A percentile compares a stretch with the other conserved stretches of the same genome.
These are phyloP conservation scores for Naja naja DNA, from an alignment of 2,113 vertebrate species.

Conservation along the genomic window DNA sequence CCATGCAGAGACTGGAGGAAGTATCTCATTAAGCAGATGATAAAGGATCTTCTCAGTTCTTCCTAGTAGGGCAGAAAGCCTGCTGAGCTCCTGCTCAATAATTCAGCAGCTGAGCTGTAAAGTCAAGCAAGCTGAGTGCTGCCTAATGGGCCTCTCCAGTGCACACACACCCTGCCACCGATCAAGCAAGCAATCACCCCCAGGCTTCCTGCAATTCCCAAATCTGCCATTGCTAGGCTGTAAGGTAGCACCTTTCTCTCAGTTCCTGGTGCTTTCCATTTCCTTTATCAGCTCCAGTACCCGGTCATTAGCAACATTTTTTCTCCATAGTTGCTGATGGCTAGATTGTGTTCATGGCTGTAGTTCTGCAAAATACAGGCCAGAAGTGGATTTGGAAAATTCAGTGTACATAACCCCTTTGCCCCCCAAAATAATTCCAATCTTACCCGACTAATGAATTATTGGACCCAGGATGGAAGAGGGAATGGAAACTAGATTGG, in stretches of 20 bases:
- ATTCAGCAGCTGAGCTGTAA: conserved; percentile 47
- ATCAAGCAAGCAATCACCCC: conserved; percentile 44
- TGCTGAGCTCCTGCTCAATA: conserved; percentile 44
- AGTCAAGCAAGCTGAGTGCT: conserved; percentile 31
- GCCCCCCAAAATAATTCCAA: neutral
- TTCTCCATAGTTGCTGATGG: neutral
- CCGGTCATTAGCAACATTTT: neutral
- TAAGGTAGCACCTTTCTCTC: conserved; percentile 39
- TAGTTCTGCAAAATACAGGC: neutral
- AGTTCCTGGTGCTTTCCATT: conserved; percentile 8
- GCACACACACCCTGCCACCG: neutral
- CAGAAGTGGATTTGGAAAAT: neutral
- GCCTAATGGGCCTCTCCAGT: conserved; percentile 48
- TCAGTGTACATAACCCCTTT: neutral
- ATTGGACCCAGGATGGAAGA: neutral
- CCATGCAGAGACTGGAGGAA: neutral
- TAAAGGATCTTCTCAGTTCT: neutral
- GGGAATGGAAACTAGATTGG: neutral
- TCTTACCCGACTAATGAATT: neutral
- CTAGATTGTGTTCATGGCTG: neutral
- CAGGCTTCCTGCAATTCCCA: conserved; percentile 51
- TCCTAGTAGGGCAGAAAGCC: neutral
- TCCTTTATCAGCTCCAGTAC: conserved; percentile 1
- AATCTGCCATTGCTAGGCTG: conserved; percentile 9
- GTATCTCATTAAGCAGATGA: neutral